Evolutionary conservation across 1,140 invertebrate genomes (phyloP), one percentile per base, ranked within the genome.

Genomic region (Dreissena polymorpha): DNA sequence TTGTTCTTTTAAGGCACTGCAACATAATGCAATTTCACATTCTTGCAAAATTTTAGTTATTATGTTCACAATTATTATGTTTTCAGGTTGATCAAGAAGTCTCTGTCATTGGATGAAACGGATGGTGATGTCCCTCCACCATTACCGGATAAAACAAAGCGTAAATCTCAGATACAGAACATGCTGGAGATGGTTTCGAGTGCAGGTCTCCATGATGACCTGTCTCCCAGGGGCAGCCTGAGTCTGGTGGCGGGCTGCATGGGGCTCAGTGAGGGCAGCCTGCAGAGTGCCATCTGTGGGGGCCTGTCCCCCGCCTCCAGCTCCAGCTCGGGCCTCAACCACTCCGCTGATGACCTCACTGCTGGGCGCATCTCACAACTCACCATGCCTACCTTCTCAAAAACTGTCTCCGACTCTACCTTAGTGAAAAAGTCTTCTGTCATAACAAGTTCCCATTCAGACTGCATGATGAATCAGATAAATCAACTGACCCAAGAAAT

Each of bases 51-150:
- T 39, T 39, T 2, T 5, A 8, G 39, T 39, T 39, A 39, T 39
- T 5, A 39, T 39, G 39, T 39, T 39, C 8, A 60, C 10, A 60
- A 60, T n/a, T 3, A 6, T 60, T 60, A 70, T 71, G 65, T 50
- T 67, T 49, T 29, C 85, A 74, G 78, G 27, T 71, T 81, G 60
- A 81, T 81, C 55, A 82, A 84, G 76, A 86, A 81, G 51, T 75
- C 39, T 39, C 50, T 71, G 71, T 77, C 71, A 27, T 74, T 50
- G n/a, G 81, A 81, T 67, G 78, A 72, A 12, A 65, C 70, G 23
- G 83, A 85, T 51, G 78, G 76, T 51, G 95, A 95, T 96, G 92
- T 92, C 85, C 91, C 85, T 64, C 86, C 86, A 70, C 91, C 88
- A 53, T 87, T 91, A n/a, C 90, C 91, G 6, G 82, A 89, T 14